A percentile compares a stretch with the other conserved stretches of the same genome.
phyloP scores from a whole-genome alignment of 2,113 vertebrate genomes.

The Pteruthius melanotis region DNA sequence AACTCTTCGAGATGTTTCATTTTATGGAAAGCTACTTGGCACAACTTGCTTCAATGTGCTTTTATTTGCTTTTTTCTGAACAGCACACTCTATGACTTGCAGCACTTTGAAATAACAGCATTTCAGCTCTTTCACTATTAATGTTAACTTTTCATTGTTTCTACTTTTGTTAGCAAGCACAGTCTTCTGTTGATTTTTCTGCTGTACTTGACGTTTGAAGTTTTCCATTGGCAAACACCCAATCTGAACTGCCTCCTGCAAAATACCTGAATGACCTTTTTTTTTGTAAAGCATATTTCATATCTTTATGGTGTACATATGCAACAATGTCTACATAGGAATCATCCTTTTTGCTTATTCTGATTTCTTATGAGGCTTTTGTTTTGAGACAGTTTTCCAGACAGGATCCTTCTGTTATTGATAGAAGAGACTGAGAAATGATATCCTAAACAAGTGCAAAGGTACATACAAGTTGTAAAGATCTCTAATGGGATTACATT shows the following conservation, averaged over 20 bases:
- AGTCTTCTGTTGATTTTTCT: not conserved
- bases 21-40: not conserved
- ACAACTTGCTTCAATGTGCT: not conserved
- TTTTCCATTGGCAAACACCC: not conserved
- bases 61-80: not conserved
- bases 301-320: not conserved
- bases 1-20: not conserved
- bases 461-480: not conserved
- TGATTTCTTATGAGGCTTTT: not conserved
- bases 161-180: not conserved
- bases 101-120: not conserved
- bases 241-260: not conserved
- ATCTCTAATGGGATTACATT: not conserved
- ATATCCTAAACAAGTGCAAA: not conserved
- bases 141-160: not conserved
- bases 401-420: not conserved
- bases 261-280: not conserved
- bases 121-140: not conserved
- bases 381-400: not conserved
- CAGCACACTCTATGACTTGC: not conserved
- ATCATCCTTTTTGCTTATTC: not conserved
- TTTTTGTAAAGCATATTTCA: not conserved
- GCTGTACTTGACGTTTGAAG: not conserved
- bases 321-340: not conserved
- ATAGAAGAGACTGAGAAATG: not conserved